phyloP scores from a whole-genome alignment of 2,797 vertebrate species.

The Rachycentron canadum region DNA sequence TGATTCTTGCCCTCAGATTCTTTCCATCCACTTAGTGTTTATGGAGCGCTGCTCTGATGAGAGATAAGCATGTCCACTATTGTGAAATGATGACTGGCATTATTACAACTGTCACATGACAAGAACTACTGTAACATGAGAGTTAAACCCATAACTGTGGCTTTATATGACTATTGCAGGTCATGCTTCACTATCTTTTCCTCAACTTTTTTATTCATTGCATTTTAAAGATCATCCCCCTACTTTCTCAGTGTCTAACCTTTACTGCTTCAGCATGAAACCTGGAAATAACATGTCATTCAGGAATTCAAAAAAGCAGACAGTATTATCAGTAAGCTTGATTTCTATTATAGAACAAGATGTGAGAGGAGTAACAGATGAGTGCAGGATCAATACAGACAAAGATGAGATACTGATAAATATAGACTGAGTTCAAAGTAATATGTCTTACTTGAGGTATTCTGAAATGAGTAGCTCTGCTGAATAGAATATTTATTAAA shows the following conservation, averaged over 20 bases:
- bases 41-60: slow-evolving; percentile 73
- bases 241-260: background rate
- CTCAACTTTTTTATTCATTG: background rate
- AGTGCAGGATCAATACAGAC: slow-evolving; percentile 11
- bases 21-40: slow-evolving; percentile 84
- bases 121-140: slow-evolving; percentile 52
- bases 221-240: background rate
- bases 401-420: slow-evolving; percentile 7
- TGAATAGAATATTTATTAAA: slow-evolving; percentile 3
- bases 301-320: slow-evolving; percentile 1
- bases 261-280: background rate
- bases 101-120: slow-evolving; percentile 61
- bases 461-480: background rate
- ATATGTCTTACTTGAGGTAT: background rate
- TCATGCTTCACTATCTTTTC: slow-evolving; percentile 15
- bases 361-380: background rate
- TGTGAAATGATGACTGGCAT: slow-evolving; percentile 67
- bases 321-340: background rate
- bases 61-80: slow-evolving; percentile 74
- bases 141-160: no score
- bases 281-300: background rate
- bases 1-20: slow-evolving; percentile 78
- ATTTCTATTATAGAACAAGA: background rate
- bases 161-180: slow-evolving; percentile 50
- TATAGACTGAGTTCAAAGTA: background rate